Conservation (phyloP, 2,113 vertebrate genomes). For the Macrotus californicus region DNA sequence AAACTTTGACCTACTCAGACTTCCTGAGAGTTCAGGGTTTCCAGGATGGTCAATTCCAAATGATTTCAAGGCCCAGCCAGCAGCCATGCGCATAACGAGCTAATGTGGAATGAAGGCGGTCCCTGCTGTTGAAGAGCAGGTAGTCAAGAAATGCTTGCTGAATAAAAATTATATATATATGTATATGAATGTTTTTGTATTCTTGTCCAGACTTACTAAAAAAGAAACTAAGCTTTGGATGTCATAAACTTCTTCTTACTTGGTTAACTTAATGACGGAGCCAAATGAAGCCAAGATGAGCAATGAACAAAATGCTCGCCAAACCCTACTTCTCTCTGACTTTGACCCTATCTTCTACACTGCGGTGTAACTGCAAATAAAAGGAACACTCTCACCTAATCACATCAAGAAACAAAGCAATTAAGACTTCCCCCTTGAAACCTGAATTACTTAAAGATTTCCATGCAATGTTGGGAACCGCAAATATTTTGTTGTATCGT, state of each 20-base stretch:
- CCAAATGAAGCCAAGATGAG: neutral
- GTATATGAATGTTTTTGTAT: neutral
- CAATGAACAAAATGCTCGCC: neutral
- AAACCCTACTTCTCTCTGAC: neutral
- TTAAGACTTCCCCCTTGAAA: conserved; percentile 4
- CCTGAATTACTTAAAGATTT: neutral
- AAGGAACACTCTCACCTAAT: neutral
- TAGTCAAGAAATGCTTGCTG: neutral
- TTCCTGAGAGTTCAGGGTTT: conserved; percentile 17
- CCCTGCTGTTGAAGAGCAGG: neutral
- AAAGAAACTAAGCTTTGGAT: neutral
- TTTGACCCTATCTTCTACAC: neutral
- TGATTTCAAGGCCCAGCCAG: neutral
- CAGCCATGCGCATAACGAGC: neutral
- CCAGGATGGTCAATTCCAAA: neutral
- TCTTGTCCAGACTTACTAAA: neutral
- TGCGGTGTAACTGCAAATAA: neutral
- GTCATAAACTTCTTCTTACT: neutral
- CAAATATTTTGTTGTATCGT: neutral
- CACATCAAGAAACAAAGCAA: neutral
- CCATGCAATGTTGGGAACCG: neutral
- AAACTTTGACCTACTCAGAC: conserved; percentile 1
- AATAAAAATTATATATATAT: neutral
- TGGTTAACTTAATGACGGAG: neutral
- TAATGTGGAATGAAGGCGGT: neutral